A percentile compares a stretch with the other conserved stretches of the same genome.
These are phyloP conservation scores for Ceriagrion tenellum DNA, from an alignment of 2,888 invertebrate species.

Conservation along the genomic window DNA sequence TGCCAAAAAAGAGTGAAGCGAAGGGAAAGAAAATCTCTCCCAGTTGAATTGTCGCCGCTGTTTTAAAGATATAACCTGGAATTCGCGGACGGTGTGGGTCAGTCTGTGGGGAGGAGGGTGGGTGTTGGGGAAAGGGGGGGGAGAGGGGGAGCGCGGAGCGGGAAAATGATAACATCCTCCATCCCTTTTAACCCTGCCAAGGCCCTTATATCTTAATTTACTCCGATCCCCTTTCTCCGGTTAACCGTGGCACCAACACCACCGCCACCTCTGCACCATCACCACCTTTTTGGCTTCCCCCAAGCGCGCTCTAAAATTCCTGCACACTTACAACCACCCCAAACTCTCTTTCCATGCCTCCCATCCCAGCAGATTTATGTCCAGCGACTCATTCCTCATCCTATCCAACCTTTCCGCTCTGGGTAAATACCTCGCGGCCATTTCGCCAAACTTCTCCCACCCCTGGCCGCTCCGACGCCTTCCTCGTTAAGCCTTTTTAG, in stretches of 20 bases:
- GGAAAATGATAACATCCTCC: conserved; percentile 43
- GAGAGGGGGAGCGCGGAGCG: background rate
- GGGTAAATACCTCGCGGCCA: conserved; percentile 61
- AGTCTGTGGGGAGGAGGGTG: background rate
- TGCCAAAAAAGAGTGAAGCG: background rate
- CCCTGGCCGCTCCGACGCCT: background rate
- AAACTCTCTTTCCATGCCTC: conserved; percentile 1
- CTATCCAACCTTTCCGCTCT: conserved; percentile 61
- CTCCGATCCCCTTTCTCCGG: conserved; percentile 52
- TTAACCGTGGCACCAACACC: conserved; percentile 15
- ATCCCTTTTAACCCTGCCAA: conserved; percentile 43
- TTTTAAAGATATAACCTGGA: conserved; percentile 59
- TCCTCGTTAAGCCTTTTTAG: conserved; percentile 41
- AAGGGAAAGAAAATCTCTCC: conserved; percentile 35
- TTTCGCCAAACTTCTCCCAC: background rate
- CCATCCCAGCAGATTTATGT: conserved; percentile 51
- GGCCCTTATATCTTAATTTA: conserved; percentile 62
- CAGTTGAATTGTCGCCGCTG: conserved; percentile 44
- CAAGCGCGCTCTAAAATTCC: conserved; percentile 35
- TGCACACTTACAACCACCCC: conserved; percentile 16
- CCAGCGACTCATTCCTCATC: conserved; percentile 52
- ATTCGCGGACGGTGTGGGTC: conserved; percentile 55
- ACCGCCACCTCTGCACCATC: conserved; percentile 43
- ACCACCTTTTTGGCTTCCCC: conserved; percentile 62
- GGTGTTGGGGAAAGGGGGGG: background rate